Evolutionary conservation across 1,140 invertebrate genomes (phyloP), one percentile per base, ranked within the genome.

Genomic region (Anastrepha ludens): DNA sequence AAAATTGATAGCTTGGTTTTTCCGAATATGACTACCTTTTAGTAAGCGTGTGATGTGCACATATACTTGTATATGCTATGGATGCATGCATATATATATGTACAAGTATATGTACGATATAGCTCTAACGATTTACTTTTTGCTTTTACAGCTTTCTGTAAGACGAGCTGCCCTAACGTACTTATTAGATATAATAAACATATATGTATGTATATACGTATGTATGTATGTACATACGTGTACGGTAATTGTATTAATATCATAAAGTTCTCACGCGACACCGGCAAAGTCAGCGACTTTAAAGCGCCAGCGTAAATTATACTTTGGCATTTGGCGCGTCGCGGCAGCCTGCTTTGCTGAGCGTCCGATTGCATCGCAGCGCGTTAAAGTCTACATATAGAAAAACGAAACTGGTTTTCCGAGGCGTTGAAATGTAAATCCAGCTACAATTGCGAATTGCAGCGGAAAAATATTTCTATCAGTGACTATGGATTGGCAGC

Each of bases 341-440:
- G 70, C 64, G 2, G 11, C 64, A n/a, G n/a, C n/a, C 20, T 67
- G 64, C n/a, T 67, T 67, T n/a, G 5, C 64, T 67, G 60, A 62
- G 17, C 15, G 60, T n/a, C 60, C 15, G 60, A 62, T 62, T 13
- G 15, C 60, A 62, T 67, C 6, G 7, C 47, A 29, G 47, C 47
- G 55, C 74, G 44, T 81, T 81, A 3, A 15, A 81, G n/a, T 81
- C n/a, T 3, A 29, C 29, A 29, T 81, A 47, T 29, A 58, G 74
- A 81, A 81, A 81, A 81, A 81, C 74, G 74, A 81, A 81, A 81
- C 74, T 81, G 44, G 74, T 81, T 81, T 50, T 15, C 47, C 44
- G n/a, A 29, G 47, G 50, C 44, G 47, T 20, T 55, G 74, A 55
- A 81, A 81, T 81, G 17, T 55, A 81, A 81, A 81, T n/a, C 74